Evolutionary conservation across 2,113 vertebrate species (phyloP), one percentile per base, ranked within the genome.

Genomic region (Vireo altiloquus): DNA sequence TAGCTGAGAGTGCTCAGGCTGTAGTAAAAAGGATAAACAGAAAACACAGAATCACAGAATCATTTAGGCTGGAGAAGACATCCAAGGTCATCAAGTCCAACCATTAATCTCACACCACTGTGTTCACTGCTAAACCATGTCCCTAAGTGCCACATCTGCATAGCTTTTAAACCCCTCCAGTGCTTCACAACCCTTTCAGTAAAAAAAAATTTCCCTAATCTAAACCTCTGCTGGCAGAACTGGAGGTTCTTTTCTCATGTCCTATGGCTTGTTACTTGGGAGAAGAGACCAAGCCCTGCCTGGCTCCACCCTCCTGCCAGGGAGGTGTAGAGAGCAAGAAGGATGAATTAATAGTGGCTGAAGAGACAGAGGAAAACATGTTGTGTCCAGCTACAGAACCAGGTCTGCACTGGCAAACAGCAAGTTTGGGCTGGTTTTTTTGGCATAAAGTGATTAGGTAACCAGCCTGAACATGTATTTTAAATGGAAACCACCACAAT

Each of bases 11-110:
- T 16, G 35, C 74, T 54, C 25, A 61, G 90, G 70, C 69, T 94
- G 74, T 9, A 50, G 66, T 40, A 47, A 52, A 92, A 94, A 90
- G 69, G 72, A 78, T 49, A 94, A 97, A 92, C 72, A 96, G 47
- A 87, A 86, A 91, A 77, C n/a, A 65, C 2, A 75, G 54, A 46
- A 59, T 60, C 87, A 66, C 9, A 86, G 75, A 75, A 61, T 37
- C 60, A 60, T 37, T 68, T 42, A 37, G 30, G 40, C 37, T 91
- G 89, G 68, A 68, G 61, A 86, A 80, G 27, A 68, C 53, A 60
- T 28, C 69, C 70, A 28, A 49, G 75, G 80, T 61, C 75, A 80
- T 33, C 47, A 42, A 66, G 40, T 42, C 53, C 59, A 91, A 24
- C n/a, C n/a, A 42, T 33, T 74, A 54, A 80, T 49, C 60, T 83